Conservation (phyloP, 2,888 invertebrate species). For the Ferrisia virgata region DNA sequence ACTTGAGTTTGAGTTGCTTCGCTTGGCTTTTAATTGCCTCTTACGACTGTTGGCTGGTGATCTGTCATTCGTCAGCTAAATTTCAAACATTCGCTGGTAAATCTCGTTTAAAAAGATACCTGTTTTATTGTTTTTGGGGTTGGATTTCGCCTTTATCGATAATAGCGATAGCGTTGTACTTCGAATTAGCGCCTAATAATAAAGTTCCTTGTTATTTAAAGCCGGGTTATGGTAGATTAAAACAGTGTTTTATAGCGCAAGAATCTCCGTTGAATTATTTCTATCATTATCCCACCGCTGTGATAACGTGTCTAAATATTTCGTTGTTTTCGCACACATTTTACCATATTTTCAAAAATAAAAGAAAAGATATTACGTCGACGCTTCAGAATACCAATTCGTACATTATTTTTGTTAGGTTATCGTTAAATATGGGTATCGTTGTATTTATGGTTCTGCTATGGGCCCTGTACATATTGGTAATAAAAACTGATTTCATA, state of each 20-base stretch:
- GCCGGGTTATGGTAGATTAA: background rate
- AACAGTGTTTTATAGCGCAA: background rate
- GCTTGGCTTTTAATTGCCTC: constrained; percentile 59
- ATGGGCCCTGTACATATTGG: background rate
- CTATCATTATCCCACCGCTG: constrained; percentile 1
- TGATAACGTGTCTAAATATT: background rate
- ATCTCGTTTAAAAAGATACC: background rate
- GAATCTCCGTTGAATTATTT: background rate
- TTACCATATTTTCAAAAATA: background rate
- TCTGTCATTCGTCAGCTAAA: background rate
- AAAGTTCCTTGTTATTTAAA: background rate
- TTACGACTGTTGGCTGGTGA: constrained; percentile 55
- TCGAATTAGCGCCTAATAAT: background rate
- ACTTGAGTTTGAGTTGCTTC: constrained; percentile 57
- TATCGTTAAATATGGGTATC: constrained; percentile 8
- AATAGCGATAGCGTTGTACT: background rate
- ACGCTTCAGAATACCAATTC: background rate
- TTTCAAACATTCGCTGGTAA: constrained; percentile 8
- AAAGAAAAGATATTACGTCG: background rate
- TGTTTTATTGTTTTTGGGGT: background rate
- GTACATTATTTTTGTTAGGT: background rate
- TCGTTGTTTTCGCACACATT: background rate
- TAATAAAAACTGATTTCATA: background rate
- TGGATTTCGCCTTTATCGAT: background rate
- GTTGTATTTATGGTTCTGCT: background rate